A percentile compares a stretch with the other conserved stretches of the same genome.
Conservation (phyloP, 2,113 vertebrate genomes). For the Aspidoscelis tigris region DNA sequence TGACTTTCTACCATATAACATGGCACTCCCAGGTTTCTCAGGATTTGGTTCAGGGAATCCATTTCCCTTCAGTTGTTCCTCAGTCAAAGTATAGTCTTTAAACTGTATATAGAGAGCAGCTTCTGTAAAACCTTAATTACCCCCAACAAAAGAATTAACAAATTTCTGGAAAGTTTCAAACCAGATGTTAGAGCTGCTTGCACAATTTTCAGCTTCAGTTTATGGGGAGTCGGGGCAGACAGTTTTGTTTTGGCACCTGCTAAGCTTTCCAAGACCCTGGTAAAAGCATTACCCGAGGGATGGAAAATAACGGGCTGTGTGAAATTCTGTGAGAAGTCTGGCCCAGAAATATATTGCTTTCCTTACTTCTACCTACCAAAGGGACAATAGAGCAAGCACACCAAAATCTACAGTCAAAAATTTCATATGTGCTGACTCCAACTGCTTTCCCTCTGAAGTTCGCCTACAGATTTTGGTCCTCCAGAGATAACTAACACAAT, state of each 20-base stretch:
- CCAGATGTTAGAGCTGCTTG: not conserved
- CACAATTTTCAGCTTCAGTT: not conserved
- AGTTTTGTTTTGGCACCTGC: not conserved
- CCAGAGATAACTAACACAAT: not conserved
- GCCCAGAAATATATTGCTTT: not conserved
- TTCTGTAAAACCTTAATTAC: slow-evolving; percentile 62
- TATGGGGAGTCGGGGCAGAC: not conserved
- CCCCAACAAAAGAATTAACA: not conserved
- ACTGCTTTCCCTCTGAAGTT: not conserved
- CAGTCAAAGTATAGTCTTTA: slow-evolving; percentile 78
- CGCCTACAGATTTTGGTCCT: not conserved
- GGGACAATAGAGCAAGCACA: not conserved
- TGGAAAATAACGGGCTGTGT: not conserved
- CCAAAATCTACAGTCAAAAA: too few species aligned
- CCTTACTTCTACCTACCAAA: not conserved
- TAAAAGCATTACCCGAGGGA: not conserved
- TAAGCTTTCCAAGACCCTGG: not conserved
- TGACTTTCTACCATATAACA: slow-evolving; percentile 60
- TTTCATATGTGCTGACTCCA: too few species aligned
- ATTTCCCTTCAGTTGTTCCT: slow-evolving; percentile 76
- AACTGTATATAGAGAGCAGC: slow-evolving; percentile 73
- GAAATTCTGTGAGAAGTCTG: not conserved
- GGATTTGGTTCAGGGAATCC: slow-evolving; percentile 78
- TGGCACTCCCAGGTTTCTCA: slow-evolving; percentile 71
- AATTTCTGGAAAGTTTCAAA: not conserved